A percentile compares a stretch with the other conserved stretches of the same genome.
These are phyloP conservation scores for Nansenia antarctica DNA, from an alignment of 2,113 vertebrate species.

Conservation along the genomic window DNA sequence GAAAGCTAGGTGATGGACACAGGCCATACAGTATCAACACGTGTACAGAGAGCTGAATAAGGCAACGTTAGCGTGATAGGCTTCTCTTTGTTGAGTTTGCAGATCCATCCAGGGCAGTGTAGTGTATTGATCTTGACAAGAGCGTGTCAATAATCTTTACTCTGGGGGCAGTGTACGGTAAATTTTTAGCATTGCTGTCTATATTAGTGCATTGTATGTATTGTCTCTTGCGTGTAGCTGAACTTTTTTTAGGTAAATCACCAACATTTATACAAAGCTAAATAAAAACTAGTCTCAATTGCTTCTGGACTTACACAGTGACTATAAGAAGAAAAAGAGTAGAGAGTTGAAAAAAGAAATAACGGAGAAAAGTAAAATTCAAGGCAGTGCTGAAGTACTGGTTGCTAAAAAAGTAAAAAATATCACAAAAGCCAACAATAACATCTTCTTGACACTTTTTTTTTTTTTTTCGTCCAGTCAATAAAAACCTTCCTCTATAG, in stretches of 20 bases:
- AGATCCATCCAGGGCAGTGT: conserved; percentile 66
- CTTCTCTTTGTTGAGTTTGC: conserved; percentile 74
- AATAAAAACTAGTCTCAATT: conserved; percentile 70
- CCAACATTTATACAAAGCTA: conserved; percentile 70
- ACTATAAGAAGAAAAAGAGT: conserved; percentile 74
- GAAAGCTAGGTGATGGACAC: conserved; percentile 72
- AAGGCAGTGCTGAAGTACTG: conserved; percentile 82
- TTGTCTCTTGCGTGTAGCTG: conserved; percentile 72
- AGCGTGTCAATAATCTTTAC: conserved; percentile 67
- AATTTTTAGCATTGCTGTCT: conserved; percentile 69
- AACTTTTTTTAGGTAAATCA: conserved; percentile 72
- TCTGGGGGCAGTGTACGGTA: conserved; percentile 71
- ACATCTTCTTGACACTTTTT: conserved; percentile 72
- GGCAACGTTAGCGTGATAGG: conserved; percentile 78
- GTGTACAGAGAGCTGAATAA: conserved; percentile 77
- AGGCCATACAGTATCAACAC: conserved; percentile 68
- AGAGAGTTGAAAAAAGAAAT: conserved; percentile 66
- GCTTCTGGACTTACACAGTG: conserved; percentile 79
- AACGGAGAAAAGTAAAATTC: conserved; percentile 70
- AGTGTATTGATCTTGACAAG: conserved; percentile 67
- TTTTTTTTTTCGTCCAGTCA: conserved; percentile 73
- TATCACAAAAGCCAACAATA: conserved; percentile 78
- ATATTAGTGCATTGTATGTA: conserved; percentile 72
- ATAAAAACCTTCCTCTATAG: conserved; percentile 73
- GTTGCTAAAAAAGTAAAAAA: conserved; percentile 80